Evolutionary conservation across 1,140 invertebrate genomes (phyloP).

Genomic region (Heliconius himera): DNA sequence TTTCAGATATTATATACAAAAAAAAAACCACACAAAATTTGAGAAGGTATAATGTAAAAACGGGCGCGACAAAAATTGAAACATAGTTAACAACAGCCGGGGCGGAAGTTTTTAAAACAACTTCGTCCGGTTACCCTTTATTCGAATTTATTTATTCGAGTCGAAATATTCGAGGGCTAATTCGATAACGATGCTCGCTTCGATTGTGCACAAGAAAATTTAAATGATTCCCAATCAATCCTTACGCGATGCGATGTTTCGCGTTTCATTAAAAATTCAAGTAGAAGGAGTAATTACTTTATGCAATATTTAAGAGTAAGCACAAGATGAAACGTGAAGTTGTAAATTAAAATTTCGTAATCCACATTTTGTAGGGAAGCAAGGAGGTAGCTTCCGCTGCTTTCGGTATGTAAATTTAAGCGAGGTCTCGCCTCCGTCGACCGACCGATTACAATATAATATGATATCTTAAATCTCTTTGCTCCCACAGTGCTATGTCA

Average conservation of each 20-base stretch:
- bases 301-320: constrained; percentile 70
- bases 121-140: constrained; percentile 51
- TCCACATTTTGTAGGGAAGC: constrained; percentile 60
- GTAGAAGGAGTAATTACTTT: constrained; percentile 67
- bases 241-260: constrained; percentile 53
- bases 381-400: constrained; percentile 66
- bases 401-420: constrained; percentile 76
- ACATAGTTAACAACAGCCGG: constrained; percentile 40
- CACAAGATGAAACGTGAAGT: constrained; percentile 64
- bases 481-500: constrained; percentile 60
- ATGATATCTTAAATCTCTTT: constrained; percentile 75
- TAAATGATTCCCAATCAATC: constrained; percentile 74
- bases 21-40: background rate
- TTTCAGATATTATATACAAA: too few relatives aligned
- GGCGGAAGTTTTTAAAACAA: constrained; percentile 48
- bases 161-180: constrained; percentile 69
- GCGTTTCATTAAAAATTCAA: constrained; percentile 74
- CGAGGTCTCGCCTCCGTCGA: constrained; percentile 54
- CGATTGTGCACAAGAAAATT: constrained; percentile 68
- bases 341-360: constrained; percentile 74
- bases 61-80: constrained; percentile 31
- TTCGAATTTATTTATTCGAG: constrained; percentile 62
- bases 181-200: constrained; percentile 61
- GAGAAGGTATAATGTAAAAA: constrained; percentile 22
- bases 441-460: constrained; percentile 74